Conservation (phyloP, 1,140 invertebrate species). For the Anoplophora glabripennis region DNA sequence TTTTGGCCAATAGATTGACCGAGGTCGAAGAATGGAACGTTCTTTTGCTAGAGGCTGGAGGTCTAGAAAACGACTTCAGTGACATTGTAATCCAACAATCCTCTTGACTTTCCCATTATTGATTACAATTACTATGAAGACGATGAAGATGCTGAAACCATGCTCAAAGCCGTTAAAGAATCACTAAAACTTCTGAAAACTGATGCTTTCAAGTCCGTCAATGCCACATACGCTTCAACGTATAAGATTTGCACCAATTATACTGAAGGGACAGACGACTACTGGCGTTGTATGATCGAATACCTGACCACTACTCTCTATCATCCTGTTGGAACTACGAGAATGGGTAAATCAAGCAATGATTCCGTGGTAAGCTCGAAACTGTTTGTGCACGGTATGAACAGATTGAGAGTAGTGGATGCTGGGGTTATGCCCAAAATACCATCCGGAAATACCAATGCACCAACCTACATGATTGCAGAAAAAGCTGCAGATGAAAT, state of each 20-base stretch:
- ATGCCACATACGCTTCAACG: not conserved
- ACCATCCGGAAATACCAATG: constrained; percentile 51
- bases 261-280: too few relatives aligned
- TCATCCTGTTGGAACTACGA: constrained; percentile 59
- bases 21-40: constrained; percentile 66
- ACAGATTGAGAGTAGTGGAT: constrained; percentile 51
- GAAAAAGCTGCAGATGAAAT: constrained; percentile 52
- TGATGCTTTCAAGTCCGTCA: constrained; percentile 48
- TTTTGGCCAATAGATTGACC: constrained; percentile 65
- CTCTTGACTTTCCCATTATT: constrained; percentile 70
- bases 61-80: constrained; percentile 42
- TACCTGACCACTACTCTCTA: constrained; percentile 8
- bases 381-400: constrained; percentile 49
- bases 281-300: constrained; percentile 10
- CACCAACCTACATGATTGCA: constrained; percentile 55
- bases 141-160: constrained; percentile 61
- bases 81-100: constrained; percentile 63
- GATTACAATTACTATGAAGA: constrained; percentile 69
- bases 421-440: constrained; percentile 43
- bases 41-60: constrained; percentile 68
- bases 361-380: constrained; percentile 51
- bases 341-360: constrained; percentile 56
- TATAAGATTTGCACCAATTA: too few relatives aligned
- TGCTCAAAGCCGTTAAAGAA: constrained; percentile 59
- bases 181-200: constrained; percentile 60